Evolutionary conservation across 2,113 vertebrate species (phyloP), one percentile per base, ranked within the genome.

Genomic region (Lethenteron camtschaticum): DNA sequence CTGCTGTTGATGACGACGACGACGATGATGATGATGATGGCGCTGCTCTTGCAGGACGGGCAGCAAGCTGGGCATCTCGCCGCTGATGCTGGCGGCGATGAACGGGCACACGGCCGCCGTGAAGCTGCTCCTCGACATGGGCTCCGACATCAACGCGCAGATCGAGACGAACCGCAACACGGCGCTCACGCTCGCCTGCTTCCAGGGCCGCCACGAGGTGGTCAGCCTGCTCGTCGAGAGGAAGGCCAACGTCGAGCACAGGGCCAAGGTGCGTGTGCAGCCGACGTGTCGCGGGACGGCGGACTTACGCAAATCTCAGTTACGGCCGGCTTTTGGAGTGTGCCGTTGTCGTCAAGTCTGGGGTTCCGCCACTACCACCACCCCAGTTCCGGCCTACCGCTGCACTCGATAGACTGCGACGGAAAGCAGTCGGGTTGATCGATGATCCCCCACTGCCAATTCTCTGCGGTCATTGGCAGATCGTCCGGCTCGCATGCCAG

Each of bases 111-210:
- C 95, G 18, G 91, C 94, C 57, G 92, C 94, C 6, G 94, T 99
- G 76, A 95, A 96, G 77, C 80, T 96, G 75, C 74, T 99, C 75
- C 82, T 99, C 56, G 94, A 99, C 74, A 99, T 97, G 91, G 94
- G 94, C 70, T 99, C 94, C 1, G 94, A 99, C 74, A 96, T 99
- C 75, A 97, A 96, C 0, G 94, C 94, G 72, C 94, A 96, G 71
- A 99, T 99, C 68, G 94, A 99, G 80, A 97, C 94, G 75, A 99
- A 96, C 81, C 84, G 94, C 75, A 99, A 99, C 76, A 99, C 94
- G 6, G 94, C 94, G 57, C 83, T 96, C 56, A 99, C 94, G 13
- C 78, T 99, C 72, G 94, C 94, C 74, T 97, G 94, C 77, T 99
- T 99, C 78, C 94, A 99, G 73, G 94, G 94, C 70, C 82, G 94